Percentiles rank a stretch among this genome's conserved stretches.
phyloP scores from a whole-genome alignment of 2,797 vertebrate genomes.

The Cuculus canorus region DNA sequence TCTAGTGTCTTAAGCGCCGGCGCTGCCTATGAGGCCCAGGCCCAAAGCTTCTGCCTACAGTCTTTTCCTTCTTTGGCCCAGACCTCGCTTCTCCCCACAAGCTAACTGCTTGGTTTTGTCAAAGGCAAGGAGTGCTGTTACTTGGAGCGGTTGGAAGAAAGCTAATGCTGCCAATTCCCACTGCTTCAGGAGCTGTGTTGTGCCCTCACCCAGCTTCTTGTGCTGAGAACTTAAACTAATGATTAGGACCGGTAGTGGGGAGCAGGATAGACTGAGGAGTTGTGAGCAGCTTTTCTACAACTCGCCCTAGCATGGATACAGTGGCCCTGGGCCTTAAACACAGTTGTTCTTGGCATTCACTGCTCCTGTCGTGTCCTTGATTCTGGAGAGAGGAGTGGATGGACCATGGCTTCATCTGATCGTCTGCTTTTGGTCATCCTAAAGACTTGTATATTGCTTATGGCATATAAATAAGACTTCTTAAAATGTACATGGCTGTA shows the following conservation, averaged over 20 bases:
- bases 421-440: fast-evolving
- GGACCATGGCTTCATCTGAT: background rate
- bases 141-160: background rate
- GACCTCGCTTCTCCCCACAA: background rate
- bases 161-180: background rate
- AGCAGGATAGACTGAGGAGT: background rate
- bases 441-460: background rate
- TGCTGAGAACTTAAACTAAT: background rate
- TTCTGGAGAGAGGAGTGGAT: background rate
- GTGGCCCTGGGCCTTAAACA: background rate
- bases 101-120: background rate
- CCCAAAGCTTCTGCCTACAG: background rate
- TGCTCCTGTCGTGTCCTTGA: fast-evolving
- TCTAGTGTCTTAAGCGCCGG: background rate
- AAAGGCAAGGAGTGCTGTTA: background rate
- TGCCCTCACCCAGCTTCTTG: background rate
- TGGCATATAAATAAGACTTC: background rate
- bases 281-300: background rate
- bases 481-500: background rate
- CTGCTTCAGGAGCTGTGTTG: background rate
- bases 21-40: background rate
- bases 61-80: background rate
- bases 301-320: background rate
- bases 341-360: background rate
- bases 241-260: background rate